Evolutionary conservation across 2,797 vertebrate species (phyloP), one percentile per base, ranked within the genome.

Genomic region (Coregonus sp.): DNA sequence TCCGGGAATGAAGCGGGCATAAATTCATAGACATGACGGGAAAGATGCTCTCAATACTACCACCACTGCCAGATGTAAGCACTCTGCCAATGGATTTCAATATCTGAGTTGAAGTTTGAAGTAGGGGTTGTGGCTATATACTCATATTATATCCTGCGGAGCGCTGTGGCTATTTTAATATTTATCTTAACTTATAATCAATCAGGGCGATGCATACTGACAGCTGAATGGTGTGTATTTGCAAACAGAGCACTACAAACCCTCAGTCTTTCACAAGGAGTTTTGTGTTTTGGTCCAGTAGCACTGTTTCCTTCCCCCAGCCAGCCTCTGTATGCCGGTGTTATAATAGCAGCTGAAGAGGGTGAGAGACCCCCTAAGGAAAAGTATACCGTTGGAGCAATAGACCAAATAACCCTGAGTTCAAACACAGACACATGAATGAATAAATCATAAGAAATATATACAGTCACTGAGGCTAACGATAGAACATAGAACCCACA

Each of bases 381-480:
- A 79, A 18, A 25, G 15, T 20, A 29, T 16, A 37, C 65, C 2
- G 15, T 35, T 16, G 31, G 73, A 86, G 80, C 82, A 14, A 73
- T 51, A 76, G 71, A 77, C 50, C 76, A 33, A 77, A 72, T 75
- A 81, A 81, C 61, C 56, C 63, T 0, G 11, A 79, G 78, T 72
- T 84, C 76, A 86, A 77, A 76, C 78, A 74, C 65, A 11, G 73
- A 59, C 63, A 78, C 71, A 6, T 33, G 66, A 75, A 76, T 4
- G 20, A 87, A 77, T 73, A 33, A 0, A 11, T 81, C 18, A 78
- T 63, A 74, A 69, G 67, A 1, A 14, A 67, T 35, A 75, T 40
- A 76, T 75, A 80, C 0, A 14, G 54, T 25, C 47, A 3, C 20
- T 14, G 20, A 18, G 74, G 70, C 40, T 29, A 40, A 40, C 3